A percentile compares a stretch with the other conserved stretches of the same genome.
Conservation (phyloP, 2,113 vertebrate species). For the Tretioscincus oriximinensis region DNA sequence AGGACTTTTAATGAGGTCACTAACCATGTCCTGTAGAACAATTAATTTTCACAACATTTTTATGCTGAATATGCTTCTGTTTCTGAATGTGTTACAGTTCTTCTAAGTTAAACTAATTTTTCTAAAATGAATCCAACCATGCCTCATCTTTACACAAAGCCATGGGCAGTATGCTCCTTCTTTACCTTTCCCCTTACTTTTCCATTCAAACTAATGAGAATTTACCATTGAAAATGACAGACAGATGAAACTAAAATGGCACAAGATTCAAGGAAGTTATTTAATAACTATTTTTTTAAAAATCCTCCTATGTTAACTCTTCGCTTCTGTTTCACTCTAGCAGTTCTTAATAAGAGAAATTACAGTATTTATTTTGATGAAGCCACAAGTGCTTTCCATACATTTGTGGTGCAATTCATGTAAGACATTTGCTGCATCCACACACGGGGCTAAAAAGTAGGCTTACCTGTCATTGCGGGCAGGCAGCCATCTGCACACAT, state of each 20-base stretch:
- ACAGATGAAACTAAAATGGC: conserved; percentile 28
- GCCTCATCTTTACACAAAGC: conserved; percentile 45
- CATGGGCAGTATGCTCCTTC: conserved; percentile 38
- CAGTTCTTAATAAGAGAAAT: not conserved
- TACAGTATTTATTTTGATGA: too few species aligned
- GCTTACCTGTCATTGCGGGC: too few species aligned
- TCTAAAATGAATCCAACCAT: conserved; percentile 19
- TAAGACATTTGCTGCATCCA: not conserved
- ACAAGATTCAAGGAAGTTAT: not conserved
- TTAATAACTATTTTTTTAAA: not conserved
- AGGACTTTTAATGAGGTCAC: conserved; percentile 51
- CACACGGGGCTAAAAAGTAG: not conserved
- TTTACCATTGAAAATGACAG: conserved; percentile 37
- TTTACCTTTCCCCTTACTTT: conserved; percentile 27
- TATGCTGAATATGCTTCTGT: conserved; percentile 44
- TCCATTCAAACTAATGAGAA: conserved; percentile 47
- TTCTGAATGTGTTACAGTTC: conserved; percentile 38
- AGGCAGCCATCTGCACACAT: too few species aligned
- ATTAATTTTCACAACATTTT: conserved; percentile 55
- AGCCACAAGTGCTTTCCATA: not conserved
- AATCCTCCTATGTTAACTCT: not conserved
- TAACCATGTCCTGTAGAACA: conserved; percentile 50
- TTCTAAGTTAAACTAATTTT: not conserved
- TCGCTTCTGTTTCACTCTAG: not conserved
- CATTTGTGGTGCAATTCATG: not conserved